Base-by-base conservation (phyloP, 2,113 vertebrate species). In the Scomber japonicus region DNA sequence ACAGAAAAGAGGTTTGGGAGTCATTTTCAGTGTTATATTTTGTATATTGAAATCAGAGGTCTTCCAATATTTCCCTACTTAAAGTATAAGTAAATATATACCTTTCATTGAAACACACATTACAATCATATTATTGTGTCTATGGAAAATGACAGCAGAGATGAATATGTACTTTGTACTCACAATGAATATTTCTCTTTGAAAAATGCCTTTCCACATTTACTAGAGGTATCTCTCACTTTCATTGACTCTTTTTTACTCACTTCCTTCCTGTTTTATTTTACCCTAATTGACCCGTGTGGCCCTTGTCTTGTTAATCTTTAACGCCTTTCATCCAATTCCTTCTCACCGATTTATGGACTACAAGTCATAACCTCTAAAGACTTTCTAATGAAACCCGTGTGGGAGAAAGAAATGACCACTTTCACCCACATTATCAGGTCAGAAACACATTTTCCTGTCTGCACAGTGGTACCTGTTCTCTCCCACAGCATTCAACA, bases 271-370 rank as follows among this genome's bases (percentile, higher is more conserved):
- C 45, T 19, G 46, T 60, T 83, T 88, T 85, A 80, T 82, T 87
- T 79, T 55, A 74, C 66, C 50, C 21, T 61, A 24, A 83, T 67
- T 82, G 82, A 91, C 77, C 70, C n/a, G 35, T 19, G 48, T 59
- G 67, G 63, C 59, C 54, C 61, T 71, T 53, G 21, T 70, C 72
- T 85, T 69, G 77, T 91, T 90, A 82, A 88, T 87, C 73, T 87
- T 82, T 78, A 79, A 83, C 45, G 19, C 49, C 76, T 87, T 85
- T 74, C 72, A 63, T 80, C 67, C 69, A 59, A 49, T 78, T 82
- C 82, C 85, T 40, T 68, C 85, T 88, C 76, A 74, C 54, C 46
- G 9, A 64, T 84, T 92, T 79, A 88, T 81, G 35, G 55, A 66
- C 54, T 72, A 60, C 51, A 27, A 75, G 86, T 75, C 50, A 14